phyloP scores from a whole-genome alignment of 2,888 invertebrate genomes.

The Octonoba sinensis region DNA sequence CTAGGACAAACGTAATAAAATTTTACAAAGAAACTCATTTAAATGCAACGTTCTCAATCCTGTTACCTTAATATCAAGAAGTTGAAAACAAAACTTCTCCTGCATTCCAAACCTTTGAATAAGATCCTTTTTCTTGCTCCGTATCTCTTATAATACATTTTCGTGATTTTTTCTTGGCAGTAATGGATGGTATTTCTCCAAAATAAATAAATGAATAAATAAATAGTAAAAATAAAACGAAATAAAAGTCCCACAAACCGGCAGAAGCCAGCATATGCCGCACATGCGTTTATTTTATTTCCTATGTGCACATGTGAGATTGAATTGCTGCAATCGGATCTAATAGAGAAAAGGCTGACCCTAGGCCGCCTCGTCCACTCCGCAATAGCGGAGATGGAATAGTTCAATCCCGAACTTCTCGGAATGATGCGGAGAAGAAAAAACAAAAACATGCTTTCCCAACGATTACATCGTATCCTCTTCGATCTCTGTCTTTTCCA shows the following conservation, averaged over 20 bases:
- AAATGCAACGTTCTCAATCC: too few relatives aligned
- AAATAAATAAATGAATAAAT: too few relatives aligned
- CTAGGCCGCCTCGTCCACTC: constrained; percentile 41
- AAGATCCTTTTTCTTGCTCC: too few relatives aligned
- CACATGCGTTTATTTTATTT: constrained; percentile 28
- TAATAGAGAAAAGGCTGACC: constrained; percentile 58
- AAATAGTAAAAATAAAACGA: not conserved
- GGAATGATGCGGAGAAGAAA: constrained; percentile 41
- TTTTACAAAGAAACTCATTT: too few relatives aligned
- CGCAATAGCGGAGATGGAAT: constrained; percentile 51
- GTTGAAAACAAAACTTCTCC: too few relatives aligned
- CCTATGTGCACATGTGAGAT: constrained; percentile 34
- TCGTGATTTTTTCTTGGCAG: too few relatives aligned
- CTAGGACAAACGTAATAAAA: too few relatives aligned
- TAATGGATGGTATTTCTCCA: too few relatives aligned
- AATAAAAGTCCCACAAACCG: not conserved
- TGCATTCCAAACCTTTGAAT: too few relatives aligned
- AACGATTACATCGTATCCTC: constrained; percentile 54
- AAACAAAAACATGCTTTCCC: constrained; percentile 50
- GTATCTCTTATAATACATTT: too few relatives aligned
- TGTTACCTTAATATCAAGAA: too few relatives aligned
- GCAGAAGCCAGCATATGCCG: not conserved
- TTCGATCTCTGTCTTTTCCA: constrained; percentile 42
- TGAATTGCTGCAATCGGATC: constrained; percentile 45
- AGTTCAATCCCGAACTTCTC: constrained; percentile 42